Evolutionary conservation across 2,888 invertebrate species (phyloP).

Genomic region (Limenitis camilla): DNA sequence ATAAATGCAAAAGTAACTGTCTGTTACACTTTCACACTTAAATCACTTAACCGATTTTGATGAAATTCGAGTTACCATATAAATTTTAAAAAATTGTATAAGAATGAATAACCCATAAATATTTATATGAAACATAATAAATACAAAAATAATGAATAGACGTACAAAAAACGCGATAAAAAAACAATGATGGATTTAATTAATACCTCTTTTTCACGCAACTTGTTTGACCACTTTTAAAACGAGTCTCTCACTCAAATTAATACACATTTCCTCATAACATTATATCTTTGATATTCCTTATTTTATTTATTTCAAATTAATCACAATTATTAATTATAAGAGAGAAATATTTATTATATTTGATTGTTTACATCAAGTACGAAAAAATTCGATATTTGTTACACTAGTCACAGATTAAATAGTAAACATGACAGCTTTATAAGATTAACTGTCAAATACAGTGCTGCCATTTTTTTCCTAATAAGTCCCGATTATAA

Average conservation of each 20-base stretch:
- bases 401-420: background rate
- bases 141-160: background rate
- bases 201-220: slow-evolving; percentile 13
- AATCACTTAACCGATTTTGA: no score
- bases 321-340: background rate
- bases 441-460: background rate
- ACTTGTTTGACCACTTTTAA: slow-evolving; percentile 23
- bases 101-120: no score
- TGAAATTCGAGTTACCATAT: no score
- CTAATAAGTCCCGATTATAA: no score
- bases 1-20: no score
- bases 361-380: slow-evolving; percentile 11
- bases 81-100: no score
- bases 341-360: background rate
- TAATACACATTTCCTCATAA: background rate
- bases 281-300: background rate
- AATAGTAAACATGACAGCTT: background rate
- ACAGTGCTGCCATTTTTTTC: background rate
- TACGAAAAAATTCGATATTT: slow-evolving; percentile 15
- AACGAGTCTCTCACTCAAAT: background rate
- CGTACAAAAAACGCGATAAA: background rate
- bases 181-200: background rate
- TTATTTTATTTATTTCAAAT: background rate
- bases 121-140: no score
- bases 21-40: no score